A percentile compares a stretch with the other conserved stretches of the same genome.
phyloP scores from a whole-genome alignment of 35 echinoderm and acorn worm genomes.

The Strongylocentrotus purpuratus region DNA sequence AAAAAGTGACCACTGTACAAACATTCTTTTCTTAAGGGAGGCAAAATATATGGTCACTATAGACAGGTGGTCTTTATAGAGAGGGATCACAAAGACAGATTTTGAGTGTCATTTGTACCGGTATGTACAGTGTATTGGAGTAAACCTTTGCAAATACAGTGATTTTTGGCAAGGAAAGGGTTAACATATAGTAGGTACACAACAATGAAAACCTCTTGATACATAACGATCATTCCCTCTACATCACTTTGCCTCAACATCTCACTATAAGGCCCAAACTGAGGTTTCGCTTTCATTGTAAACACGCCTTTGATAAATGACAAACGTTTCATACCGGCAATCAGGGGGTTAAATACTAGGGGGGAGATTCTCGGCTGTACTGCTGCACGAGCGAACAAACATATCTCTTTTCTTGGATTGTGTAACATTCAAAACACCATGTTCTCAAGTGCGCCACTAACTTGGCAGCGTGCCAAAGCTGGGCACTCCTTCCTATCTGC shows the following conservation, averaged over 20 bases:
- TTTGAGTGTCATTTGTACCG: too few species aligned
- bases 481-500: not conserved
- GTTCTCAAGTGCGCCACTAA: not conserved
- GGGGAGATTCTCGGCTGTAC: not conserved
- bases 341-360: not conserved
- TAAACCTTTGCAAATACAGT: too few species aligned
- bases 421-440: not conserved
- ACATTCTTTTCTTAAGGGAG: too few species aligned
- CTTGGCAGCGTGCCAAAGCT: not conserved
- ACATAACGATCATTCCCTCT: not conserved
- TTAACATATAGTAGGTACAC: too few species aligned
- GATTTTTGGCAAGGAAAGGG: too few species aligned
- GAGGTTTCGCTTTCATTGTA: not conserved
- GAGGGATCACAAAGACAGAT: too few species aligned
- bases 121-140: too few species aligned
- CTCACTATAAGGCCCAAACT: not conserved
- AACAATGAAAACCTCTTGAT: not conserved
- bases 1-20: too few species aligned
- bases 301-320: not conserved
- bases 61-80: too few species aligned
- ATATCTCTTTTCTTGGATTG: not conserved
- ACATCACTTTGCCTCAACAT: not conserved
- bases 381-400: not conserved
- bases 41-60: too few species aligned
- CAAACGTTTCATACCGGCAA: not conserved